These are phyloP conservation scores for Loripinus fragilis DNA, from an alignment of 2,888 invertebrate species.

Conservation along the genomic window DNA sequence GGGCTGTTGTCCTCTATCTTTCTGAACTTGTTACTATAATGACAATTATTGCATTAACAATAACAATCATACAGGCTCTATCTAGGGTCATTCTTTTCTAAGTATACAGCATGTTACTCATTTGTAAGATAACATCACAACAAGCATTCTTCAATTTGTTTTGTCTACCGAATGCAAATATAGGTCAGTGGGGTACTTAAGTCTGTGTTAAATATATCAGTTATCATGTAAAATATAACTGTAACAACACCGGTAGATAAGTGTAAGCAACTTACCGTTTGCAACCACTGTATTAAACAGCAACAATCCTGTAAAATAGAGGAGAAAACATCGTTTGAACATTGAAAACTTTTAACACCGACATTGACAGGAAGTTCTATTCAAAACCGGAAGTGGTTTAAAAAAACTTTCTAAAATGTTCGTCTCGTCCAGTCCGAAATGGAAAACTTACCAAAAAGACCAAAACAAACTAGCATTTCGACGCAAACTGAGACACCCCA, in stretches of 20 bases:
- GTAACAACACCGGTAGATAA: conserved; percentile 39
- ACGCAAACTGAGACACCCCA: conserved; percentile 67
- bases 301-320: conserved; percentile 70
- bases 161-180: neutral
- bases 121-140: too few relatives aligned
- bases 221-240: neutral
- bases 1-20: too few relatives aligned
- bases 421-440: neutral
- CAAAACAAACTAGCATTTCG: conserved; percentile 78
- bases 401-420: conserved; percentile 31
- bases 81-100: too few relatives aligned
- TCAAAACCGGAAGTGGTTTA: conserved; percentile 60
- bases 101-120: too few relatives aligned
- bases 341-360: conserved; percentile 34
- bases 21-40: too few relatives aligned
- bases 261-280: conserved; percentile 68
- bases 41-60: too few relatives aligned
- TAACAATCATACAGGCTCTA: too few relatives aligned
- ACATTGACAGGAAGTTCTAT: conserved; percentile 62
- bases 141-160: too few relatives aligned
- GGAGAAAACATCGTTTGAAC: conserved; percentile 26
- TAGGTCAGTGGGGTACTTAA: conserved; percentile 12
- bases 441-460: conserved; percentile 72
- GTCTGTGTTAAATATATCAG: neutral
- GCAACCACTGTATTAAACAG: conserved; percentile 75